Percentiles rank a stretch among this genome's conserved stretches.
phyloP scores from a whole-genome alignment of 2,113 vertebrate genomes.

The Halcyon senegalensis region DNA sequence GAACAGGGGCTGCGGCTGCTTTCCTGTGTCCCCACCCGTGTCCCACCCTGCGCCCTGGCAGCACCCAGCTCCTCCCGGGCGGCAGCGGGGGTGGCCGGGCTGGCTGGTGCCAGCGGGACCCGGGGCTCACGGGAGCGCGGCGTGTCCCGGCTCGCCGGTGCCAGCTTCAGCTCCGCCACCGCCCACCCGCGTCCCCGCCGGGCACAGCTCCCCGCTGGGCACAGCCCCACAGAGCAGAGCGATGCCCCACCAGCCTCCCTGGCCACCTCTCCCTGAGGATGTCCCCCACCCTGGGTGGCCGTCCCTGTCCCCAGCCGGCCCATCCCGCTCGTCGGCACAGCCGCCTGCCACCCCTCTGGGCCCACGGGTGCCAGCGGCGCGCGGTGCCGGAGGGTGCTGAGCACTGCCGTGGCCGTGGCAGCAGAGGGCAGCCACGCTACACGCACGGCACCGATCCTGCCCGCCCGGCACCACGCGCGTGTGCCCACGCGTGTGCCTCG shows the following conservation, averaged over 20 bases:
- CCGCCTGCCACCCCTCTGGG: not conserved
- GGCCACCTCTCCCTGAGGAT: not conserved
- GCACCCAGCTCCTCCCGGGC: not conserved
- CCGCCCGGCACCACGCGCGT: not conserved
- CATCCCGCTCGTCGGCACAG: not conserved
- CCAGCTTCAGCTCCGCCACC: not conserved
- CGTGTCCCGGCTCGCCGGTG: no score
- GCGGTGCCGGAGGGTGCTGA: not conserved
- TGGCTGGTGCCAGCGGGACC: not conserved
- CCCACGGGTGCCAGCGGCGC: not conserved
- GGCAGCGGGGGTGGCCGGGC: not conserved
- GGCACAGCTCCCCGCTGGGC: not conserved
- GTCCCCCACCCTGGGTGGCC: not conserved
- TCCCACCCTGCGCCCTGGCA: not conserved
- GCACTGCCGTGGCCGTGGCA: slow-evolving; percentile 34
- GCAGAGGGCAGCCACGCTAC: slow-evolving; percentile 62
- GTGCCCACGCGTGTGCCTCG: not conserved
- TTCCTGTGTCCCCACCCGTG: not conserved
- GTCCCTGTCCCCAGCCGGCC: not conserved
- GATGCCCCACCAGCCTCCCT: not conserved
- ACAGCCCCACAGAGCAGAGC: no score
- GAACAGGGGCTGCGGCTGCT: not conserved
- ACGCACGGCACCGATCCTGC: slow-evolving; percentile 1
- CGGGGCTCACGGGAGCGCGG: no score
- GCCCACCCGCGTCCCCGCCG: no score